phyloP scores from a whole-genome alignment of 2,797 vertebrate species.

The Micrastur ruficollis region DNA sequence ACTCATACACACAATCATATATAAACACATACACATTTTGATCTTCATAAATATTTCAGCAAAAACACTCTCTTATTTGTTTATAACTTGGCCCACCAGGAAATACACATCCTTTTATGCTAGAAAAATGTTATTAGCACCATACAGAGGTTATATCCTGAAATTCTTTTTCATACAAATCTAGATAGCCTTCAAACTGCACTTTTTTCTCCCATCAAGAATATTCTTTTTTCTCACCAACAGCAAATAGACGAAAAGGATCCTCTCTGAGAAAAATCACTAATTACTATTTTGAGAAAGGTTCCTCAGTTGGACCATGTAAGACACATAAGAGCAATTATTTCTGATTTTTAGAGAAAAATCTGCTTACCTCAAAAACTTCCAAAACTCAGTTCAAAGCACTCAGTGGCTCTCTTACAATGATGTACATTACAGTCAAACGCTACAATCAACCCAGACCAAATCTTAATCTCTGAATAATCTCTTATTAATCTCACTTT shows the following conservation, averaged over 20 bases:
- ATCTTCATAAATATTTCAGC: neutral
- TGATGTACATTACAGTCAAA: neutral
- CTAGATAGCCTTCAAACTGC: neutral
- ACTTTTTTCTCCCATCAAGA: neutral
- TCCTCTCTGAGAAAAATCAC: neutral
- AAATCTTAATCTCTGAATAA: neutral
- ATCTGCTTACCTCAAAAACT: neutral
- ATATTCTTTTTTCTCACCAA: neutral
- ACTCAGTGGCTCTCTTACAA: neutral
- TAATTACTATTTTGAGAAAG: neutral
- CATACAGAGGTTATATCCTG: neutral
- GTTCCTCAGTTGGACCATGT: fast-evolving
- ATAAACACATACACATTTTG: neutral
- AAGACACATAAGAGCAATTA: neutral
- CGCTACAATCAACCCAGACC: neutral
- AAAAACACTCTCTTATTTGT: neutral
- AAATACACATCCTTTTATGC: neutral
- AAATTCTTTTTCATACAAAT: neutral
- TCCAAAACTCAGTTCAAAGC: neutral
- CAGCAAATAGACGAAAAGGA: neutral
- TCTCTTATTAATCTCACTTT: neutral
- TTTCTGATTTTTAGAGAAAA: neutral
- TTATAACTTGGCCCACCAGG: neutral
- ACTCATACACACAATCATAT: neutral
- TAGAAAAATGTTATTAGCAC: neutral